phyloP scores from a whole-genome alignment of 2,888 invertebrate genomes.

The Antitype chi region DNA sequence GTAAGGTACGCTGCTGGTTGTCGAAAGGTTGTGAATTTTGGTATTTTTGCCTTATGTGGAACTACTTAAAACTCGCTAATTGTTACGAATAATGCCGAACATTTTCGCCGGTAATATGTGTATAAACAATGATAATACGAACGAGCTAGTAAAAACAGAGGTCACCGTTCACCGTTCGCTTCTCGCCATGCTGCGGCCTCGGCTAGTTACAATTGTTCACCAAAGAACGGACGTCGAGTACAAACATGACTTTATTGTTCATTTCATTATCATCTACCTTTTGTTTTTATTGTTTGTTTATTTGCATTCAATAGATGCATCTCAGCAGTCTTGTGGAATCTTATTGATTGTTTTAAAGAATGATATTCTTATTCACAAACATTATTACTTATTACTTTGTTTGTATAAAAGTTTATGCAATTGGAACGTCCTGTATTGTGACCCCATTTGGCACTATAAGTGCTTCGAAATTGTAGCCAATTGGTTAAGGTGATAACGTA shows the following conservation, averaged over 20 bases:
- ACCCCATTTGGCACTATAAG: conserved; percentile 26
- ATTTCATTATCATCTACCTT: conserved; percentile 40
- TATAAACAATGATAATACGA: conserved; percentile 39
- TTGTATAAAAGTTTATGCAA: background rate
- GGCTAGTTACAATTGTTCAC: conserved; percentile 58
- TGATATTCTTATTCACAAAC: conserved; percentile 11
- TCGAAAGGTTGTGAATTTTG: background rate
- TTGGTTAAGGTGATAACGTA: conserved; percentile 37
- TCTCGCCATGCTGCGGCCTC: conserved; percentile 57
- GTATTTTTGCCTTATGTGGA: background rate
- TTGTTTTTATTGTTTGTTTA: conserved; percentile 60
- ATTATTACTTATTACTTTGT: conserved; percentile 15
- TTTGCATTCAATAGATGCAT: conserved; percentile 47
- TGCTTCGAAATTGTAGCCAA: conserved; percentile 34
- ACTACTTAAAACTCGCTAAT: background rate
- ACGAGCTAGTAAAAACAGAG: conserved; percentile 51
- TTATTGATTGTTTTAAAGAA: conserved; percentile 18
- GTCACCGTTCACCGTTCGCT: conserved; percentile 62
- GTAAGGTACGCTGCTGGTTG: background rate
- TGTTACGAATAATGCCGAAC: background rate
- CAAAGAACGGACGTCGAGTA: conserved; percentile 44
- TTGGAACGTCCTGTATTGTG: conserved; percentile 23
- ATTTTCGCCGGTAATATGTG: background rate
- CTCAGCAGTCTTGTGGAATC: conserved; percentile 14
- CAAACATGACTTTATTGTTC: conserved; percentile 60